Evolutionary conservation across 2,113 vertebrate genomes (phyloP).

Genomic region (Engraulis encrasicolus): DNA sequence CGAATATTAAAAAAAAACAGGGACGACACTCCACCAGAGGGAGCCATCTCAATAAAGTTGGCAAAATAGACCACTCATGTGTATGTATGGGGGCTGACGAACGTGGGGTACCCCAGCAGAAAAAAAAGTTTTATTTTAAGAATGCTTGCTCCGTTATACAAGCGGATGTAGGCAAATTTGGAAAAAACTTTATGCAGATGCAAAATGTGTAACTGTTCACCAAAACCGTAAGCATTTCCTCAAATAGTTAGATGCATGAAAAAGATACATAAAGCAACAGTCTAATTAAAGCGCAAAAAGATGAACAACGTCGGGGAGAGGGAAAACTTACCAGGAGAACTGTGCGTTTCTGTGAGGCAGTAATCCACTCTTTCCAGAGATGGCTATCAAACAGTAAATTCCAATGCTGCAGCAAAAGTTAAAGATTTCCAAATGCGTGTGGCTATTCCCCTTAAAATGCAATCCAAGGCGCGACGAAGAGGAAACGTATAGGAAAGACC

Average conservation of each 20-base stretch:
- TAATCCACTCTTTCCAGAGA: constrained; percentile 69
- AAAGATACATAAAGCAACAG: not conserved
- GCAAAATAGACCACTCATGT: not conserved
- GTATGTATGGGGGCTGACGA: not conserved
- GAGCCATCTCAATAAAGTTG: constrained; percentile 12
- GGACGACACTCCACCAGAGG: not conserved
- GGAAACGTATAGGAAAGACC: constrained; percentile 26
- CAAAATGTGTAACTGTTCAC: not conserved
- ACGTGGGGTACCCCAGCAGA: not conserved
- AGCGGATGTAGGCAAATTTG: not conserved
- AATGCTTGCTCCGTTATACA: not conserved
- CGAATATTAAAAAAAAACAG: not conserved
- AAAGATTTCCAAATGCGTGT: constrained; percentile 30
- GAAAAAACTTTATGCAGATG: not conserved
- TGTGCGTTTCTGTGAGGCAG: constrained; percentile 47
- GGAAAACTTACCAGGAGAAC: constrained; percentile 65
- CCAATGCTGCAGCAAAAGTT: constrained; percentile 57
- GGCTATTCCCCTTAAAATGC: not conserved
- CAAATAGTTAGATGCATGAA: not conserved
- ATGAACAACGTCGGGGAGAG: not conserved
- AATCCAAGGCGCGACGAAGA: constrained; percentile 37
- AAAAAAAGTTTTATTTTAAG: not conserved
- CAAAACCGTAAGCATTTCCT: not conserved
- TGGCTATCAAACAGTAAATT: constrained; percentile 62
- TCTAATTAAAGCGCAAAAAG: not conserved